Conservation (phyloP, 2,113 vertebrate species). For the Anas platyrhynchos region DNA sequence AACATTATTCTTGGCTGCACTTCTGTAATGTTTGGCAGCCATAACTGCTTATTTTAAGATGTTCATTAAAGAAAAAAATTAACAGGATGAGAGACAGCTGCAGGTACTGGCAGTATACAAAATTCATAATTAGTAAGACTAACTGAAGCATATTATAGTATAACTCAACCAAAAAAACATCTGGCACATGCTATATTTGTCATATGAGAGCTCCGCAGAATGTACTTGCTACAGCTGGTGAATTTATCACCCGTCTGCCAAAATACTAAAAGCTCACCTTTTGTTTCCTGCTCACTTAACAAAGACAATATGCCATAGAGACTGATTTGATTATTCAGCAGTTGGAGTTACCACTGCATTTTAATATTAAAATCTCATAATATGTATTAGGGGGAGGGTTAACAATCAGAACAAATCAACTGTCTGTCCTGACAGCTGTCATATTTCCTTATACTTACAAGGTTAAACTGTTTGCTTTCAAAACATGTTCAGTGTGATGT, state of each 20-base stretch:
- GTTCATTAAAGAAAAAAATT: constrained; percentile 67
- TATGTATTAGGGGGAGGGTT: background rate
- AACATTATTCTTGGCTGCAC: constrained; percentile 67
- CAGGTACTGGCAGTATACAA: constrained; percentile 79
- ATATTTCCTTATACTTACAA: background rate
- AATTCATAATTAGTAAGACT: constrained; percentile 79
- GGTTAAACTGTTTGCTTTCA: constrained; percentile 22
- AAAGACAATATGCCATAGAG: constrained; percentile 11
- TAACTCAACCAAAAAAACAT: constrained; percentile 77
- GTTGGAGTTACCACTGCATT: background rate
- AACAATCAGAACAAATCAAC: background rate
- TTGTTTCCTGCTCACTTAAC: constrained; percentile 61
- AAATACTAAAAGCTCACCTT: constrained; percentile 66
- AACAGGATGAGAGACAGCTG: constrained; percentile 79
- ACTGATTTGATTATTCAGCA: constrained; percentile 3
- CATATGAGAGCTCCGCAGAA: constrained; percentile 69
- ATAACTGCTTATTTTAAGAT: constrained; percentile 67
- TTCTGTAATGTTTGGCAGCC: constrained; percentile 73
- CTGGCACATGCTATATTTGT: constrained; percentile 76
- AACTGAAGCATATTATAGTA: constrained; percentile 79
- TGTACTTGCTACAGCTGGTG: constrained; percentile 64
- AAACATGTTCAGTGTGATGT: background rate
- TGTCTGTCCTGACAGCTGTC: background rate
- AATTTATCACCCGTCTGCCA: constrained; percentile 62
- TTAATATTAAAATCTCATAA: background rate